Evolutionary conservation across 1,140 invertebrate species (phyloP).

Genomic region (Dreissena rostriformis): DNA sequence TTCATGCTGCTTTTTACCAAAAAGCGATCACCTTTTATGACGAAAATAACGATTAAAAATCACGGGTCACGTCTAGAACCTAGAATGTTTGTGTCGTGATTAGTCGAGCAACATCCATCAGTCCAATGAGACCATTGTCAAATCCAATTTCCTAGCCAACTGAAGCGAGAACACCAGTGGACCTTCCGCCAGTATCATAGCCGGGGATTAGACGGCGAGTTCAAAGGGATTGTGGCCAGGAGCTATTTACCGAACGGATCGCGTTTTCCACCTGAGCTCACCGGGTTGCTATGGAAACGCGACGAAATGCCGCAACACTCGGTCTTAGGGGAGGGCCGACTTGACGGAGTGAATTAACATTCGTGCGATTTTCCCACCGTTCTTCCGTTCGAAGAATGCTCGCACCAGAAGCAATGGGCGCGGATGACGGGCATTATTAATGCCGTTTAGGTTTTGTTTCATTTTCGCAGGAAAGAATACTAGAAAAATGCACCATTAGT

Average conservation of each 20-base stretch:
- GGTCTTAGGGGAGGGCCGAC: too few relatives aligned
- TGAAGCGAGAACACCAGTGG: constrained; percentile 27
- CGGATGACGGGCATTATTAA: too few relatives aligned
- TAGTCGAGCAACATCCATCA: too few relatives aligned
- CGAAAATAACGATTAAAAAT: too few relatives aligned
- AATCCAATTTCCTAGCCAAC: constrained; percentile 43
- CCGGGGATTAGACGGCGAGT: constrained; percentile 35
- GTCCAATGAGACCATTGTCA: not conserved
- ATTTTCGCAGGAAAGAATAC: too few relatives aligned
- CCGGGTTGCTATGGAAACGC: constrained; percentile 34
- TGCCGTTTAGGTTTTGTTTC: too few relatives aligned
- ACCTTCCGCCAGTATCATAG: constrained; percentile 11
- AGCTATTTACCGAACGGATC: constrained; percentile 45
- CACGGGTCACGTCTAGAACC: too few relatives aligned
- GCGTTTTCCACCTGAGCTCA: constrained; percentile 51
- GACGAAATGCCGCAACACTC: not conserved
- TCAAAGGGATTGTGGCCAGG: constrained; percentile 46
- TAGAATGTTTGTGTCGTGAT: too few relatives aligned
- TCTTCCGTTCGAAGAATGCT: not conserved
- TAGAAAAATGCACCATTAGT: too few relatives aligned
- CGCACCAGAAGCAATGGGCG: too few relatives aligned
- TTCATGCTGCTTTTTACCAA: too few relatives aligned
- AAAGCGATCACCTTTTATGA: too few relatives aligned
- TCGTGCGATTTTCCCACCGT: constrained; percentile 1
- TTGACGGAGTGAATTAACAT: not conserved